Evolutionary conservation across 2,797 vertebrate species (phyloP), one percentile per base, ranked within the genome.

Genomic region (Echeneis naucrates): DNA sequence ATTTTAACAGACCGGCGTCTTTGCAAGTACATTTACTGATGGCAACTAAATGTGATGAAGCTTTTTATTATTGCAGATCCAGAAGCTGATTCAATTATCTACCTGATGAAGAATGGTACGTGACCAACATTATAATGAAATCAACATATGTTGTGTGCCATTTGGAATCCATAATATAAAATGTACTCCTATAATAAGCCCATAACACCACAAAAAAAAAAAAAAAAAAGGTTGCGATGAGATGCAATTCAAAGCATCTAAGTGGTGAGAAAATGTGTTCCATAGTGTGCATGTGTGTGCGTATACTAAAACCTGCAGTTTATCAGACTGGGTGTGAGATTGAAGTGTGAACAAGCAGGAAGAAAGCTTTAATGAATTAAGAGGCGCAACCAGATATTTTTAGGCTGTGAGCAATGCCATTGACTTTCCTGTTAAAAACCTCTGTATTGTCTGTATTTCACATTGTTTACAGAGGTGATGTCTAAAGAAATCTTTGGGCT

Each of bases 301-400:
- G 35, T 66, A 45, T 11, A 69, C 63, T 33, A 35, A 35, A n/a
- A 61, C 67, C 45, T 76, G 17, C 40, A 54, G 8, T 67, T 17
- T 55, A 42, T 53, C 57, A 70, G 17, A 56, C 50, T 23, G 52
- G 74, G 63, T 77, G 76, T 81, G 72, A 81, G 60, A 11, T 8
- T 26, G 37, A 64, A 66, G 33, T 72, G 56, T 50, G 50, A 73
- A 67, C 12, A 1, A 60, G 26, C 53, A 38, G 30, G 33, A 27
- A 38, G 13, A 62, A 7, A 0, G 19, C 5, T 61, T 44, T 19
- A 0, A 61, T 48, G 8, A 44, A 50, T 32, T 11, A 33, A 21
- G 30, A 52, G 56, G 60, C 50, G 47, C 26, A 66, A 8, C 3
- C 1, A 13, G 19, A 8, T 66, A 72, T 72, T 78, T 83, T 33